Evolutionary conservation across 2,888 invertebrate species (phyloP).

Genomic region (Chorisops tibialis): DNA sequence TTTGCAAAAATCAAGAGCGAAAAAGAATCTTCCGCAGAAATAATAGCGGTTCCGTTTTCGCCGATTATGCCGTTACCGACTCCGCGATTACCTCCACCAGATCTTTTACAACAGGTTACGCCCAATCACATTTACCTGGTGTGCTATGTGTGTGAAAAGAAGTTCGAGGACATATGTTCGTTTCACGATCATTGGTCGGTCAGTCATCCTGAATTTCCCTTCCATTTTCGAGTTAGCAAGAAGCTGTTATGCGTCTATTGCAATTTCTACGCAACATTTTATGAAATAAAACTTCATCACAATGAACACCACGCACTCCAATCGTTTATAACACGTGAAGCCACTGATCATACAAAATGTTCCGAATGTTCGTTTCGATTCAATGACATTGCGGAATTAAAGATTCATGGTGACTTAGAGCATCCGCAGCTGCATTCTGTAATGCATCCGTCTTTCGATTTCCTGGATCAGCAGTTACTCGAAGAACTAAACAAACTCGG

Average conservation of each 20-base stretch:
- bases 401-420: background rate
- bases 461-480: background rate
- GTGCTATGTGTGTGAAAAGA: background rate
- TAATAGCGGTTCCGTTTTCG: too few species aligned
- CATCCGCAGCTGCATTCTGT: background rate
- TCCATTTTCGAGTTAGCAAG: background rate
- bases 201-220: background rate
- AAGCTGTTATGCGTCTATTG: constrained; percentile 15
- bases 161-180: background rate
- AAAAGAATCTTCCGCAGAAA: too few species aligned
- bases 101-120: too few species aligned
- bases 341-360: background rate
- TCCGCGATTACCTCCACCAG: too few species aligned
- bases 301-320: background rate
- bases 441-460: constrained; percentile 1
- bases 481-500: background rate
- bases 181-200: background rate
- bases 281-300: constrained; percentile 5
- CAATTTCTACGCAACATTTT: background rate
- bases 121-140: background rate
- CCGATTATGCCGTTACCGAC: too few species aligned
- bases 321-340: background rate
- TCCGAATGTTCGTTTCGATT: constrained; percentile 1
- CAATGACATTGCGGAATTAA: background rate
- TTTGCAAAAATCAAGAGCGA: too few species aligned